These are phyloP conservation scores for Monodelphis domestica DNA, from an alignment of 2,797 vertebrate species.

Conservation along the genomic window DNA sequence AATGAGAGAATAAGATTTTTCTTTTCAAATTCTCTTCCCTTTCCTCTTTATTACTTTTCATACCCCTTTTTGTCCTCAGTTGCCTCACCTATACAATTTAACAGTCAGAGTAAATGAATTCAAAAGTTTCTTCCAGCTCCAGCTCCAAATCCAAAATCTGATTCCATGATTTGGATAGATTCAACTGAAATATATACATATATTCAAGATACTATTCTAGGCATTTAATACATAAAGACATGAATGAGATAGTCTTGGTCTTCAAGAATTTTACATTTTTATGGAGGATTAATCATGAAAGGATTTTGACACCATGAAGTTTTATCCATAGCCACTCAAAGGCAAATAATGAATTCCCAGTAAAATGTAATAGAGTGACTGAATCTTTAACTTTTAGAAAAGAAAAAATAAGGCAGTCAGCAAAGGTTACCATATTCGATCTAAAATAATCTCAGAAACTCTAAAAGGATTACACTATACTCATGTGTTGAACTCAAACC, in stretches of 20 bases:
- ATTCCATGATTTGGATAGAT: not conserved
- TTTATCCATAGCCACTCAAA: not conserved
- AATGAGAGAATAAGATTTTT: slow-evolving; percentile 28
- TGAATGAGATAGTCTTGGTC: not conserved
- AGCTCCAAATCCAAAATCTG: too few species aligned
- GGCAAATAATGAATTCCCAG: not conserved
- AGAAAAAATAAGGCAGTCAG: not conserved
- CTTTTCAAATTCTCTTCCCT: not conserved
- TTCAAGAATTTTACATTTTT: not conserved
- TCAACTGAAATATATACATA: not conserved
- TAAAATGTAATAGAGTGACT: not conserved
- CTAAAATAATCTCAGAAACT: not conserved
- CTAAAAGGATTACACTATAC: not conserved
- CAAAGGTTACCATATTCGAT: not conserved
- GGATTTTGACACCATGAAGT: not conserved
- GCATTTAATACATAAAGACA: not conserved
- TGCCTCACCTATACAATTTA: too few species aligned
- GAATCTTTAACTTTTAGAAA: slow-evolving; percentile 42
- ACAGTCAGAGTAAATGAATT: not conserved
- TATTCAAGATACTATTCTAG: not conserved
- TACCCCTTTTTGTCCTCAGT: not conserved
- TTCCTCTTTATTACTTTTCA: not conserved
- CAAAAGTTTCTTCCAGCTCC: not conserved
- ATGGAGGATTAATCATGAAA: not conserved
- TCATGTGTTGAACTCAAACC: not conserved